A percentile compares a stretch with the other conserved stretches of the same genome.
phyloP scores from a whole-genome alignment of 2,113 vertebrate genomes.

The Saguinus midas region DNA sequence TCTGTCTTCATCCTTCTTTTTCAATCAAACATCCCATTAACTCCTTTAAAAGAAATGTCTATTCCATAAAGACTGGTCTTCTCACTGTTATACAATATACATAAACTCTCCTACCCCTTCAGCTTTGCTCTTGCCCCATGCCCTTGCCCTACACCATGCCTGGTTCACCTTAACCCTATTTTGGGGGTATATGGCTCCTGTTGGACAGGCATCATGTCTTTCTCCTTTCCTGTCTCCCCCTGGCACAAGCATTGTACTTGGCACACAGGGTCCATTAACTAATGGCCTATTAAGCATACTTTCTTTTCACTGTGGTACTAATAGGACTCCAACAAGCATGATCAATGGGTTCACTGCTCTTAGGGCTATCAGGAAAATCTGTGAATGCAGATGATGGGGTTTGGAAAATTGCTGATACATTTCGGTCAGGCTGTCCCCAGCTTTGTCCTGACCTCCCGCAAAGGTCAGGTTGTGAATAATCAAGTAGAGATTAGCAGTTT shows the following conservation, averaged over 20 bases:
- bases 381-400: constrained; percentile 32
- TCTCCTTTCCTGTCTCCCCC: not conserved
- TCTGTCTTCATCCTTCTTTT: constrained; percentile 31
- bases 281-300: not conserved
- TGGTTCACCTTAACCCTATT: not conserved
- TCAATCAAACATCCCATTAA: not conserved
- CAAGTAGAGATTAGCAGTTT: constrained; percentile 58
- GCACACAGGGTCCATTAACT: not conserved
- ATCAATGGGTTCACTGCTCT: not conserved
- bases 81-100: not conserved
- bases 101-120: not conserved
- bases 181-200: not conserved
- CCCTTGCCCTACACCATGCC: not conserved
- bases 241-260: not conserved
- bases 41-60: constrained; percentile 18
- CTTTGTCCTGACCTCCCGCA: constrained; percentile 19
- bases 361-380: constrained; percentile 36
- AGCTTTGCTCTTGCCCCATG: not conserved
- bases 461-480: constrained; percentile 48
- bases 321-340: not conserved
- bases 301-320: not conserved
- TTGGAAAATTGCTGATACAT: constrained; percentile 46
- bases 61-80: not conserved
- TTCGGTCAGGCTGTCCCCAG: constrained; percentile 41
- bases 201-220: not conserved